These are phyloP conservation scores for Uria aalge DNA, from an alignment of 2,113 vertebrate species.

Conservation along the genomic window DNA sequence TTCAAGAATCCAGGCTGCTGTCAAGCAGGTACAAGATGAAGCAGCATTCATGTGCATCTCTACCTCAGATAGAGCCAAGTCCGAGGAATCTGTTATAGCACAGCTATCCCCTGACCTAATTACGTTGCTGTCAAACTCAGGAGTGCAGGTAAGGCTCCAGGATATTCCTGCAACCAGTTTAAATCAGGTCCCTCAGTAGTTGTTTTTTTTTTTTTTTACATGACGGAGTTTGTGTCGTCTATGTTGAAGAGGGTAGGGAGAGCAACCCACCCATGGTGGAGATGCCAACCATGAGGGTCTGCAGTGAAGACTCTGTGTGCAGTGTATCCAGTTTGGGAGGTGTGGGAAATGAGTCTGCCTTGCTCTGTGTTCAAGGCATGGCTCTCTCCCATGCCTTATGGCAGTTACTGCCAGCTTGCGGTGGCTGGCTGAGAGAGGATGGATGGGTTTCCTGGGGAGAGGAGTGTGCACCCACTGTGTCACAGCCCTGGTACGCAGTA, in stretches of 20 bases:
- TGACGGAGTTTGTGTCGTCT: background rate
- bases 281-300: background rate
- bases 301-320: background rate
- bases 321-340: background rate
- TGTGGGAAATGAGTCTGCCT: background rate
- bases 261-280: background rate
- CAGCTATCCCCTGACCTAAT: conserved; percentile 1
- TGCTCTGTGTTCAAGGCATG: background rate
- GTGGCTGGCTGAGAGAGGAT: background rate
- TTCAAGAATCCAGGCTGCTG: background rate
- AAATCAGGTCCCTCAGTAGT: background rate
- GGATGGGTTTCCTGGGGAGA: background rate
- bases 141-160: background rate
- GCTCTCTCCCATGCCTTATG: background rate
- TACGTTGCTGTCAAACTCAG: background rate
- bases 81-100: conserved; percentile 12
- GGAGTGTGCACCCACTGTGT: background rate
- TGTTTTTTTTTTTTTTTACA: background rate
- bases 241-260: background rate
- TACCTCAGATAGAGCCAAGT: background rate
- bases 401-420: background rate
- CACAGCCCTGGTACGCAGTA: background rate
- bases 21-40: background rate
- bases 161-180: background rate
- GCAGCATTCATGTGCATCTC: background rate